Percentiles rank a stretch among this genome's conserved stretches.
Evolutionary conservation across 53 echinoderm and acorn worm genomes (phyloP).

Genomic region (Apostichopus leukothele): DNA sequence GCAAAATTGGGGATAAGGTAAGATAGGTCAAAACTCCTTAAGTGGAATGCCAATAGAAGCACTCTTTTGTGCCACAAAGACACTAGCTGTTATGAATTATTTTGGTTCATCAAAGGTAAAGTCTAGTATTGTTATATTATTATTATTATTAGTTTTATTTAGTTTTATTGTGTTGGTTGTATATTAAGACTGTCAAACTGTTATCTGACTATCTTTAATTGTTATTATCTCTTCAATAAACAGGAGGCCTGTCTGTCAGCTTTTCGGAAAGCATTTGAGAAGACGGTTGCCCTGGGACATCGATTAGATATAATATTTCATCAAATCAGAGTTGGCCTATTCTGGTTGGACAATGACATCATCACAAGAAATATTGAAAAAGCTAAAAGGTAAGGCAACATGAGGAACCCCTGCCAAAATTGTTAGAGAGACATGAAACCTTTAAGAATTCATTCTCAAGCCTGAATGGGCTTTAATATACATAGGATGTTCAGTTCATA

Average conservation of each 20-base stretch:
- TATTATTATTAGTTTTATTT: neutral
- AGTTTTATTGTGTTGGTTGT: too few species aligned
- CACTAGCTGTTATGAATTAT: too few species aligned
- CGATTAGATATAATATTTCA: constrained; percentile 95
- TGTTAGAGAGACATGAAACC: too few species aligned
- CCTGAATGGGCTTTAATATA: too few species aligned
- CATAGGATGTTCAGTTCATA: too few species aligned
- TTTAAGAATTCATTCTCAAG: too few species aligned
- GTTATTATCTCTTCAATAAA: neutral
- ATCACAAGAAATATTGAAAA: constrained; percentile 97
- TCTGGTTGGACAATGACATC: constrained; percentile 90
- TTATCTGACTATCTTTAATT: neutral
- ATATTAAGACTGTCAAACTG: too few species aligned
- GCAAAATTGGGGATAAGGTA: constrained; percentile 96
- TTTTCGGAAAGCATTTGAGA: constrained; percentile 96
- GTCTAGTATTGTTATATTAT: neutral
- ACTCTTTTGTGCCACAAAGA: too few species aligned
- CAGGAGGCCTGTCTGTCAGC: constrained; percentile 88
- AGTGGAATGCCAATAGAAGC: neutral
- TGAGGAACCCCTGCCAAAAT: too few species aligned
- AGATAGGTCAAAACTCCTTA: neutral
- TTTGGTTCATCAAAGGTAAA: neutral
- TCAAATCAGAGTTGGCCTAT: constrained; percentile 83
- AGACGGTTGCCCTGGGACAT: constrained; percentile 93
- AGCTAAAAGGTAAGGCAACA: constrained; percentile 78